Base-by-base conservation (phyloP, 2,113 vertebrate species). In the Campylomormyrus tamandua region DNA sequence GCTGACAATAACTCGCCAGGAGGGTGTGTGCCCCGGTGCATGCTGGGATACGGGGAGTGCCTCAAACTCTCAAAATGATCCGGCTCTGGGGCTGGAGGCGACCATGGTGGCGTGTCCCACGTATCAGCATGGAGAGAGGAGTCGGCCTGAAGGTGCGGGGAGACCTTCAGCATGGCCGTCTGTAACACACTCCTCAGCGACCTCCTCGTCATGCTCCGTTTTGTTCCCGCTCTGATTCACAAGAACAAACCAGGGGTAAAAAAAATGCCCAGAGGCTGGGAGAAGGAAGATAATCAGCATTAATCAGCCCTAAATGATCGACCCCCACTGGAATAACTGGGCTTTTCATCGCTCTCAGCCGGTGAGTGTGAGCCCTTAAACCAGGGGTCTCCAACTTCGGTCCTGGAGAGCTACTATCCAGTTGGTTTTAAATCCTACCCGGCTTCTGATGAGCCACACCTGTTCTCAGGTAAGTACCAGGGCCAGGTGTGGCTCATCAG, bases 61-160 rank as follows among this genome's bases (percentile, higher is more conserved):
- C 70, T 77, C 90, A 90, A 89, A 89, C 87, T 89, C 88, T 90
- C 92, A 92, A 92, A 5, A 48, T 88, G 89, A 88, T 92, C 93
- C 21, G 39, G 39, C 93, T 93, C 93, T 92, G 90, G 62, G 93
- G 93, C 91, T 87, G 92, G 90, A 92, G 95, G 93, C 92, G 92
- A 96, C 93, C 93, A 94, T 93, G 92, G 90, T 91, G 91, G 93
- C 92, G 92, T 92, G 93, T 5, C 3, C 13, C 5, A 19, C 48
- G 45, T 93, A 90, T 88, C 91, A 92, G 13, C 9, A 2, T 3
- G 49, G 49, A 87, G 85, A 52, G 10, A 39, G 49, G 42, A 48
- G 31, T 42, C 1, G 4, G 11, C 35, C 80, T 48, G 42, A 21
- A 11, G 35, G 0, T 48, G 77, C 0, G 77, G 1, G 39, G 77